Percentiles rank a stretch among this genome's conserved stretches.
These are phyloP conservation scores for Pentalonia nigronervosa DNA, from an alignment of 1,140 invertebrate species.

Conservation along the genomic window DNA sequence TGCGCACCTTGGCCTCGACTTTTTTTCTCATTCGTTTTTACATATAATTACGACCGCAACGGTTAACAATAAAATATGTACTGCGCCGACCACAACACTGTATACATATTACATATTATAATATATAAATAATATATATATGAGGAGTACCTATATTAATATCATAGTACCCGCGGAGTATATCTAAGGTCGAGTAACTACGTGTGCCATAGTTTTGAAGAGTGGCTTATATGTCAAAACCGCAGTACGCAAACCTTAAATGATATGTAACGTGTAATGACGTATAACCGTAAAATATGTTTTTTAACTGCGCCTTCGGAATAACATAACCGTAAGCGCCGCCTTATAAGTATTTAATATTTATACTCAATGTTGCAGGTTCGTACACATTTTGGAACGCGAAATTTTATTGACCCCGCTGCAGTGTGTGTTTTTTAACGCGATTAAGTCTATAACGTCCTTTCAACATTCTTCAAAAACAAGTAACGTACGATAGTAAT, in stretches of 20 bases:
- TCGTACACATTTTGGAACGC: neutral
- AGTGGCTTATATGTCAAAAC: neutral
- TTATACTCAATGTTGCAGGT: neutral
- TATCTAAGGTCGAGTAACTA: neutral
- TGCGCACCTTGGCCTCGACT: neutral
- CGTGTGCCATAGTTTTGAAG: neutral
- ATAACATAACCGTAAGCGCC: neutral
- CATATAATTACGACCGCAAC: neutral
- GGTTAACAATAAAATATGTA: neutral
- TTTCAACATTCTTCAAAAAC: neutral
- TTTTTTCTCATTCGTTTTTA: neutral
- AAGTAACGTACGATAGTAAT: neutral
- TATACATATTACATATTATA: neutral
- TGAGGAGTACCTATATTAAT: neutral
- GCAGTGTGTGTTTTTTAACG: neutral
- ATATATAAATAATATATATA: neutral
- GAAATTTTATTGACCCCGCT: neutral
- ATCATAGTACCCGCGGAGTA: neutral
- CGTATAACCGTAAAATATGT: neutral
- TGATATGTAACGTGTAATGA: neutral
- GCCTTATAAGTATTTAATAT: neutral
- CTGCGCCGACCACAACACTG: neutral
- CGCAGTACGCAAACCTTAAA: neutral
- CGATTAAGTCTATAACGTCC: neutral
- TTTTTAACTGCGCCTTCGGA: neutral